These are phyloP conservation scores for Eulemur macaco DNA, from an alignment of 2,113 vertebrate genomes.

Conservation along the genomic window DNA sequence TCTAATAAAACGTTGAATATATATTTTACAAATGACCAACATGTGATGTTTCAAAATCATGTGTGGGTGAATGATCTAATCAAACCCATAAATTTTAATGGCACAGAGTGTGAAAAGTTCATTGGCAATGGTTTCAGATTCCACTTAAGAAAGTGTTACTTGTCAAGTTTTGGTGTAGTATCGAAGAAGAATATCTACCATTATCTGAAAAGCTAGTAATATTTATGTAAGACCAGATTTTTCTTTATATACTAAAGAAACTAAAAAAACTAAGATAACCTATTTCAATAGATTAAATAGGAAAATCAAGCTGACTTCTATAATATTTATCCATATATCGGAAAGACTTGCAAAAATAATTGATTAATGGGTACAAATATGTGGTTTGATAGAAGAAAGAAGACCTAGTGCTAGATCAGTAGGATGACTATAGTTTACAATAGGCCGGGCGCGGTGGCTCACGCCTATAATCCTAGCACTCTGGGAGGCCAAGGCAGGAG, in stretches of 20 bases:
- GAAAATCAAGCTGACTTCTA: not conserved
- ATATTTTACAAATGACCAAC: not conserved
- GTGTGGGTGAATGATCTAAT: not conserved
- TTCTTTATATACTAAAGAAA: not conserved
- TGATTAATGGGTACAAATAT: too few relatives aligned
- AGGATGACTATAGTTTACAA: too few relatives aligned
- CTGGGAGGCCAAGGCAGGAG: too few relatives aligned
- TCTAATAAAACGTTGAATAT: not conserved
- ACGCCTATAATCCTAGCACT: too few relatives aligned
- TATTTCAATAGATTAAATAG: not conserved
- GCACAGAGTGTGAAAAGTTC: not conserved
- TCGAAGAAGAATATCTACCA: not conserved
- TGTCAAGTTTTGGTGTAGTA: not conserved
- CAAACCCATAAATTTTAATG: not conserved
- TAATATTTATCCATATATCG: not conserved
- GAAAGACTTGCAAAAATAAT: not conserved
- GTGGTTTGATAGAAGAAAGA: too few relatives aligned
- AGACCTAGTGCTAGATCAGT: too few relatives aligned
- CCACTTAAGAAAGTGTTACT: not conserved
- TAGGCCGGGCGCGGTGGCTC: too few relatives aligned
- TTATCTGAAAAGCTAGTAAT: not conserved
- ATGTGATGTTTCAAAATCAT: not conserved
- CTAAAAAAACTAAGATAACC: not conserved
- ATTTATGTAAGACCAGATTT: not conserved
- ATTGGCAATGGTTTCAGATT: not conserved